A percentile compares a stretch with the other conserved stretches of the same genome.
Conservation (phyloP, 2,888 invertebrate genomes). For the Dinocampus coccinellae region DNA sequence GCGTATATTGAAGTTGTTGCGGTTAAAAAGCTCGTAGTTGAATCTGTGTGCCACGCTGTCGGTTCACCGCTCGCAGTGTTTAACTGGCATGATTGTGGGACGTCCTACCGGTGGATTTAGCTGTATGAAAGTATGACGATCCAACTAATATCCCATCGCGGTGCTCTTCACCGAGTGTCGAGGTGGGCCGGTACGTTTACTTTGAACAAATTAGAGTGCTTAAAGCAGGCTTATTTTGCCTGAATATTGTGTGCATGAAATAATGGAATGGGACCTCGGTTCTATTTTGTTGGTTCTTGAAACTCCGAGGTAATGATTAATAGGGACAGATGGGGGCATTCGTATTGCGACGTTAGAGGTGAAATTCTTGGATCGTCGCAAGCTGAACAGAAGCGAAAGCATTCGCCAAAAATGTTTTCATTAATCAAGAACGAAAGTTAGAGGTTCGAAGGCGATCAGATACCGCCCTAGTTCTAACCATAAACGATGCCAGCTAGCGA, state of each 20-base stretch:
- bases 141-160: conserved; percentile 57
- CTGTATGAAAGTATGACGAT: conserved; percentile 42
- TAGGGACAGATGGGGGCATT: conserved; percentile 76
- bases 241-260: conserved; percentile 74
- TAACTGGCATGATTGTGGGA: conserved; percentile 52
- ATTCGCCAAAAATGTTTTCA: conserved; percentile 78
- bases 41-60: conserved; percentile 71
- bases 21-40: conserved; percentile 76
- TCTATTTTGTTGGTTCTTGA: conserved; percentile 76
- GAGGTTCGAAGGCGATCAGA: conserved; percentile 79
- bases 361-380: conserved; percentile 71
- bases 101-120: conserved; percentile 51
- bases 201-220: conserved; percentile 78
- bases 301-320: conserved; percentile 75
- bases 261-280: conserved; percentile 76
- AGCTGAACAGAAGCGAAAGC: conserved; percentile 9
- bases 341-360: conserved; percentile 76
- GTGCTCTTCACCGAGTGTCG: conserved; percentile 65
- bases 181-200: conserved; percentile 73
- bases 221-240: conserved; percentile 71
- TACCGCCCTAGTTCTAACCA: conserved; percentile 77
- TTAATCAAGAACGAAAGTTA: conserved; percentile 79
- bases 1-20: conserved; percentile 78
- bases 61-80: conserved; percentile 69
- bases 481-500: conserved; percentile 78